These are phyloP conservation scores for Xiphophorus birchmanni DNA, from an alignment of 2,797 vertebrate species.

Conservation along the genomic window DNA sequence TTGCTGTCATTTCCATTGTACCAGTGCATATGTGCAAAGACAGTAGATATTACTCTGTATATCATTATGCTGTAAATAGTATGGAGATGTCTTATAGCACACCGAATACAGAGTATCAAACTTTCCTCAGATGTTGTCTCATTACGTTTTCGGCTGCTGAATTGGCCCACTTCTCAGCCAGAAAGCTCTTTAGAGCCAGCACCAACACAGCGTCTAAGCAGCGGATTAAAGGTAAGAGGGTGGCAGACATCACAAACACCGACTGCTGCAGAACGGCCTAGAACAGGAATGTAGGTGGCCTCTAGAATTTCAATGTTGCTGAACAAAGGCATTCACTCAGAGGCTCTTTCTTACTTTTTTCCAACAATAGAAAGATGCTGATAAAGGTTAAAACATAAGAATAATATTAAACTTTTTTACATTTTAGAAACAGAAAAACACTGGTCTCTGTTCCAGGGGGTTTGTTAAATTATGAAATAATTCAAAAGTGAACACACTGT, in stretches of 20 bases:
- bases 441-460: background rate
- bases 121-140: conserved; percentile 33
- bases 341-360: conserved; percentile 5
- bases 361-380: conserved; percentile 1
- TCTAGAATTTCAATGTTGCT: conserved; percentile 37
- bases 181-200: conserved; percentile 35
- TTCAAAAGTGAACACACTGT: background rate
- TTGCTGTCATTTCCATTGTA: conserved; percentile 8
- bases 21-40: conserved; percentile 3
- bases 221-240: conserved; percentile 59
- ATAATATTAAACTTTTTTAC: background rate
- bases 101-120: conserved; percentile 22
- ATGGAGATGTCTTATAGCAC: conserved; percentile 15
- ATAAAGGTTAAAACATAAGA: background rate
- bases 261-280: conserved; percentile 39
- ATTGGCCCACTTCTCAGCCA: conserved; percentile 47
- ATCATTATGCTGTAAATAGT: conserved; percentile 8
- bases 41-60: background rate
- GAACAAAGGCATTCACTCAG: conserved; percentile 32
- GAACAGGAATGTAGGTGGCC: conserved; percentile 32
- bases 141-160: conserved; percentile 49
- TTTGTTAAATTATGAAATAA: background rate
- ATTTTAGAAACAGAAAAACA: conserved; percentile 1
- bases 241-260: conserved; percentile 58
- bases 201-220: conserved; percentile 39